Conservation (phyloP, 2,113 vertebrate species). For the Cichladusa arquata region DNA sequence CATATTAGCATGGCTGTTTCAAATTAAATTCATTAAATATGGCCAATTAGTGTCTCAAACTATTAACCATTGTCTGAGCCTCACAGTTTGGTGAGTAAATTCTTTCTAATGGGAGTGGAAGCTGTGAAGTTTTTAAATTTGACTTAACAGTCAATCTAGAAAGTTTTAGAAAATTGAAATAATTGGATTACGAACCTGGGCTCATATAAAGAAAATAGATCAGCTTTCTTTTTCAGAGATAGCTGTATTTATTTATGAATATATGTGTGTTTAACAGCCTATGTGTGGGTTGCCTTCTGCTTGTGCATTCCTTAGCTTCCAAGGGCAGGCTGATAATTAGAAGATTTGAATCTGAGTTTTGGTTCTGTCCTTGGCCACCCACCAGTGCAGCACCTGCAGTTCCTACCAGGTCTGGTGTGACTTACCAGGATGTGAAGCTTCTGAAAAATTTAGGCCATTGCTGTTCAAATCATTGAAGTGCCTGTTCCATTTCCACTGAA, state of each 20-base stretch:
- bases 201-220: background rate
- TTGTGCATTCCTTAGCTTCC: background rate
- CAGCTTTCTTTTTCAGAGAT: background rate
- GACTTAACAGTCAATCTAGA: background rate
- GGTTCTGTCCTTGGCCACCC: background rate
- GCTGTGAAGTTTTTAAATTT: background rate
- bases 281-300: background rate
- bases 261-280: background rate
- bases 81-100: background rate
- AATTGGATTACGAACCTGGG: background rate
- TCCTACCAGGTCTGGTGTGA: background rate
- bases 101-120: background rate
- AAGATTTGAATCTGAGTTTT: constrained; percentile 10
- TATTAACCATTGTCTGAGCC: background rate
- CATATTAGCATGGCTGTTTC: background rate
- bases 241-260: background rate
- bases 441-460: background rate
- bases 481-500: background rate
- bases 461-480: background rate
- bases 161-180: background rate
- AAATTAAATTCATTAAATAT: background rate
- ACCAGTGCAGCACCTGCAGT: background rate
- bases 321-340: background rate
- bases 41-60: background rate
- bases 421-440: background rate